Evolutionary conservation across 2,888 invertebrate species (phyloP), one percentile per base, ranked within the genome.

Genomic region (Eretmocerus hayati): DNA sequence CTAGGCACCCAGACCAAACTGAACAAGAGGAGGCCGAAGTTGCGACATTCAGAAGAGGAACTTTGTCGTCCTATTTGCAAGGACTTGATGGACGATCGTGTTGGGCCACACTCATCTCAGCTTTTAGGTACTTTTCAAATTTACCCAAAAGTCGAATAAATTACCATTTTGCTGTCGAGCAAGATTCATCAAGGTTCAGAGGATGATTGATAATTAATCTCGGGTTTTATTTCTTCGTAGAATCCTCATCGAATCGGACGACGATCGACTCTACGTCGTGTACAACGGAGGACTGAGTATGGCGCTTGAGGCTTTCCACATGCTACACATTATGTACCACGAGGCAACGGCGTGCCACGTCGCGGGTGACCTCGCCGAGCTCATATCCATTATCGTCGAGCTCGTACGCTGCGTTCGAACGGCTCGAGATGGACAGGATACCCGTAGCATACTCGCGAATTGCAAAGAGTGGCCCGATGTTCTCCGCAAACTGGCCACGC

Each of bases 51-150:
- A 78, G 90, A 43, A 78, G 89, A 47, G 86, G 83, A 63, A 93
- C 91, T 8, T 77, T 94, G 49, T 85, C 87, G 46, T 84, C 92
- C n/a, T 93, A 91, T 70, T 77, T 92, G 61, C 87, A 88, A 74
- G 86, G 87, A 62, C 74, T 94, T 44, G 93, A 94, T 72, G 91
- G 91, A 2, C 78, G 93, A 48, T 89, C 90, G 1, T 89, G 89
- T 67, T 94, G 93, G 93, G 87, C 90, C 41, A 93, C 94, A n/a
- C 75, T 94, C 33, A 90, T 94, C 65, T 87, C 88, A 36, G 90
- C 90, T 39, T 83, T 92, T 65, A 63, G 70, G 69, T 69, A 62
- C 31, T 40, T 30, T 22, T 47, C 33, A 26, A 43, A 40, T 11
- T 32, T 11, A 11, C 13, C 31, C n/a, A n/a, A n/a, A 20, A 20